Evolutionary conservation across 2,888 invertebrate species (phyloP).

Genomic region (Andrena camellia): DNA sequence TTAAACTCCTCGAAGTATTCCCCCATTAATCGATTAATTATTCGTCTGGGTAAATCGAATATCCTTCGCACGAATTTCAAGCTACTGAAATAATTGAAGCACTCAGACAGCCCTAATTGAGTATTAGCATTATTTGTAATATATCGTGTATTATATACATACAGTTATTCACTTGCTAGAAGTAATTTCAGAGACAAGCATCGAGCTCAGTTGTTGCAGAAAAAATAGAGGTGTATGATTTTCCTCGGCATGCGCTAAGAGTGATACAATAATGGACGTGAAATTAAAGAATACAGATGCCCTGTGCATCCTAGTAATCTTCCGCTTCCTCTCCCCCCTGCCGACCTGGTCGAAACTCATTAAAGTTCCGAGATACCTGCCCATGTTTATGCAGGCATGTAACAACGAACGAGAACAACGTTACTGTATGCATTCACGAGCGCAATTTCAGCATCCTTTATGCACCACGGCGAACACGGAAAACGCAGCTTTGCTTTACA

Average conservation of each 20-base stretch:
- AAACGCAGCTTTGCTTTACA: slow-evolving; percentile 30
- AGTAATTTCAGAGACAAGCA: neutral
- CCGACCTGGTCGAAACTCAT: slow-evolving; percentile 47
- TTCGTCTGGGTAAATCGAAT: too few species aligned
- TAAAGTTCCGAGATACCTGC: slow-evolving; percentile 58
- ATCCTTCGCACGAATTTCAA: too few species aligned
- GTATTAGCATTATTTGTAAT: too few species aligned
- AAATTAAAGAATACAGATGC: slow-evolving; percentile 31
- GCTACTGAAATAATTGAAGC: too few species aligned
- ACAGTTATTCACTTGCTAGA: neutral
- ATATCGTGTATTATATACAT: too few species aligned
- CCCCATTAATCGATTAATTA: too few species aligned
- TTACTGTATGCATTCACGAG: slow-evolving; percentile 50
- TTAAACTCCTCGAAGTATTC: too few species aligned
- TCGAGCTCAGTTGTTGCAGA: neutral
- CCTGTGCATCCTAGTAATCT: slow-evolving; percentile 13
- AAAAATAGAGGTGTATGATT: neutral
- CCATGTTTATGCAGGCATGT: slow-evolving; percentile 63
- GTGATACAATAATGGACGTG: slow-evolving; percentile 11
- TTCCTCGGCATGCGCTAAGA: slow-evolving; percentile 15
- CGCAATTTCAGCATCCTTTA: slow-evolving; percentile 51
- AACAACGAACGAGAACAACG: slow-evolving; percentile 64
- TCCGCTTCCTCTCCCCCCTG: neutral
- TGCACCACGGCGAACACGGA: slow-evolving; percentile 35
- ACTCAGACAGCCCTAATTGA: too few species aligned